A percentile compares a stretch with the other conserved stretches of the same genome.
phyloP scores from a whole-genome alignment of 2,888 invertebrate genomes.

The Lasioglossum lativentre region DNA sequence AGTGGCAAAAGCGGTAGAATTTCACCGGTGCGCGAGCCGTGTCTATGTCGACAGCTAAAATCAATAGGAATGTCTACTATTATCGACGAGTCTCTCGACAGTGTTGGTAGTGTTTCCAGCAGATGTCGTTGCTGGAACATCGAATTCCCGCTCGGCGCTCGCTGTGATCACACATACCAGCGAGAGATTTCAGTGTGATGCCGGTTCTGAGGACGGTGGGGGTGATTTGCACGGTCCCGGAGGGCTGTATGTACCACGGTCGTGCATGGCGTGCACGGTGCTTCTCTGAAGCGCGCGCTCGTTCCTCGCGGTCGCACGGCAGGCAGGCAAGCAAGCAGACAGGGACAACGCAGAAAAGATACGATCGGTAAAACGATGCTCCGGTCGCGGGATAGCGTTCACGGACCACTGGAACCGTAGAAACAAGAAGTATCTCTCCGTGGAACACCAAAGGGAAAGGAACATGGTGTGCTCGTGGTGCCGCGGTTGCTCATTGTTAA shows the following conservation, averaged over 20 bases:
- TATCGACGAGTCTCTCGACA: not conserved
- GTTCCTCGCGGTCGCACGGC: conserved; percentile 11
- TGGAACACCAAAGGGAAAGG: conserved; percentile 4
- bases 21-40: not conserved
- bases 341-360: not conserved
- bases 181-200: conserved; percentile 75
- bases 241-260: conserved; percentile 56
- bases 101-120: not conserved
- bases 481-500: conserved; percentile 23
- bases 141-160: conserved; percentile 42
- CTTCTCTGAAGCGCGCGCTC: conserved; percentile 49
- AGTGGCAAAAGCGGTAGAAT: not conserved
- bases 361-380: conserved; percentile 7
- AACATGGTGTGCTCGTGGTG: conserved; percentile 38
- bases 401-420: not conserved
- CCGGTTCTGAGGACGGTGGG: conserved; percentile 76
- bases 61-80: not conserved
- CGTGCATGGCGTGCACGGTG: conserved; percentile 51
- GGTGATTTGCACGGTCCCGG: conserved; percentile 66
- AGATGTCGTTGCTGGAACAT: conserved; percentile 12
- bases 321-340: no score
- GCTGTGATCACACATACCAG: conserved; percentile 24
- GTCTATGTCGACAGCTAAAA: not conserved
- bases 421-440: not conserved
- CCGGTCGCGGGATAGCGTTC: conserved; percentile 5